Conservation (phyloP, 2,797 vertebrate species). For the Phalloptychus januarius region DNA sequence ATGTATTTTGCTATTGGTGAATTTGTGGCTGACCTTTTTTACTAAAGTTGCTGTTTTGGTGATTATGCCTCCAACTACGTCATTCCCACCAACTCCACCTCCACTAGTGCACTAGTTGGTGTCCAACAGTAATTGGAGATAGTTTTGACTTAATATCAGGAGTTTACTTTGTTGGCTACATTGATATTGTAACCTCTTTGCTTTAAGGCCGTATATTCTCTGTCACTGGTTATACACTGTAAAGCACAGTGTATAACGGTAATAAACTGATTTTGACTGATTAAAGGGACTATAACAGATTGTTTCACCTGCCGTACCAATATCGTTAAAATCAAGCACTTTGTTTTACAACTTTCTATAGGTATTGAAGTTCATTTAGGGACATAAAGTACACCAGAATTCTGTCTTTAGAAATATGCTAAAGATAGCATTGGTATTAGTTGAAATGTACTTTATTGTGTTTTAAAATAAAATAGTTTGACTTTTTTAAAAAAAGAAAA, state of each 20-base stretch:
- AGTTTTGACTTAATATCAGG: background rate
- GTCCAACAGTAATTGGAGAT: background rate
- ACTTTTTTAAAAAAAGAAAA: too few relatives aligned
- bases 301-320: background rate
- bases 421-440: background rate
- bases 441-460: background rate
- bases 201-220: background rate
- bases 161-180: background rate
- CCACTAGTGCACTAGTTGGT: too few relatives aligned
- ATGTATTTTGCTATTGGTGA: background rate
- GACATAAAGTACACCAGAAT: background rate
- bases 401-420: background rate
- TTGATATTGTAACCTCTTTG: background rate
- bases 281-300: background rate
- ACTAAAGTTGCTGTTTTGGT: background rate
- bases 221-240: background rate
- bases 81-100: too few relatives aligned
- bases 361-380: background rate
- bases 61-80: background rate
- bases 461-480: background rate
- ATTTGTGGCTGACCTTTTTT: background rate
- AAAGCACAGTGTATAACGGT: background rate
- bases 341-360: background rate
- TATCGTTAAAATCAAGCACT: background rate
- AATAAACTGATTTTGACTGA: background rate